Percentiles rank a stretch among this genome's conserved stretches.
Evolutionary conservation across 2,797 vertebrate species (phyloP).

Genomic region (Cuculus canorus): DNA sequence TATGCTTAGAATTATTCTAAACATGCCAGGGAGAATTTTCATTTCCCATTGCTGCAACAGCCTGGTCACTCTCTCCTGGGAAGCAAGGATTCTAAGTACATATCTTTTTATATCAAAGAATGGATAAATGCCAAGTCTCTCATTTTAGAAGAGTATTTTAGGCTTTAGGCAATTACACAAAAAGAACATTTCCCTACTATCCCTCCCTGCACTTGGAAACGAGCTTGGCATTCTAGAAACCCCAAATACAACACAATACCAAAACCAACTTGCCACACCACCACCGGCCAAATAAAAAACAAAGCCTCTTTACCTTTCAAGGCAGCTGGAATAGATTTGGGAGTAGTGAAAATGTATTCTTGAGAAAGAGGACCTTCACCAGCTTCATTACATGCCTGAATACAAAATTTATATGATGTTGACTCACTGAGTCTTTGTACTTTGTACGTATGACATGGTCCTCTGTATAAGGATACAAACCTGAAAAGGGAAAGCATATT

Average conservation of each 20-base stretch:
- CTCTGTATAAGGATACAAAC: slow-evolving; percentile 94
- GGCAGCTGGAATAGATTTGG: slow-evolving; percentile 91
- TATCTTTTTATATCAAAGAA: background rate
- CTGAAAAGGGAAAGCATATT: slow-evolving; percentile 76
- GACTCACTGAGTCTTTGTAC: slow-evolving; percentile 98
- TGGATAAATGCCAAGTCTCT: background rate
- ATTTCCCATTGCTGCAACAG: background rate
- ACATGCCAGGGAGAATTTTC: background rate
- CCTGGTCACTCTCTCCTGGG: background rate
- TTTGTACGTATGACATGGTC: slow-evolving; percentile 98
- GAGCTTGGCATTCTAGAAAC: background rate
- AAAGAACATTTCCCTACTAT: background rate
- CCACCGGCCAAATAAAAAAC: background rate
- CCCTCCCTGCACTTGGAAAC: background rate
- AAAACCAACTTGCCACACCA: background rate
- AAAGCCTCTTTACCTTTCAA: slow-evolving; percentile 86
- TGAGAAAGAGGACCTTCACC: slow-evolving; percentile 95
- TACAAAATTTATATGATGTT: slow-evolving; percentile 95
- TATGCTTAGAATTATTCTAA: background rate
- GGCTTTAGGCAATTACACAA: background rate
- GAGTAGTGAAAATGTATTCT: slow-evolving; percentile 94
- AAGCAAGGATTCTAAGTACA: background rate
- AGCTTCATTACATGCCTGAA: slow-evolving; percentile 98
- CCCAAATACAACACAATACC: background rate
- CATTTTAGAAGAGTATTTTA: background rate